Percentiles rank a stretch among this genome's conserved stretches.
Conservation (phyloP, 2,797 vertebrate species). For the Anableps anableps region DNA sequence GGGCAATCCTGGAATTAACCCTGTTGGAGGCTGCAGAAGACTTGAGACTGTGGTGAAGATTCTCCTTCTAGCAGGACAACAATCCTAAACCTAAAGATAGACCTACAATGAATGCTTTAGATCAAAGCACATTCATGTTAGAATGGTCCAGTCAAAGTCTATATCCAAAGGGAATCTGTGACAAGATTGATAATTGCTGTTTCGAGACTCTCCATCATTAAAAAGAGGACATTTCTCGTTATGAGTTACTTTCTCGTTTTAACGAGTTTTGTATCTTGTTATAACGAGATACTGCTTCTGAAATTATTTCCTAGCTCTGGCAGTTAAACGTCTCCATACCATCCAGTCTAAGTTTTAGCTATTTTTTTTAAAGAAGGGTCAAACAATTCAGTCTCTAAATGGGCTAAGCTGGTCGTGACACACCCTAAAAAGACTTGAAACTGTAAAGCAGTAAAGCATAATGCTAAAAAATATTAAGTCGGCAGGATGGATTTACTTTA, state of each 20-base stretch:
- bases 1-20: too few species aligned
- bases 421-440: not conserved
- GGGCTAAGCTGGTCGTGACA: not conserved
- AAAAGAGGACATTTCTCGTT: too few species aligned
- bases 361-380: not conserved
- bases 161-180: not conserved
- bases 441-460: not conserved
- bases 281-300: too few species aligned
- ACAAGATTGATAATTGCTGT: too few species aligned
- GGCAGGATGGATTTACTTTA: not conserved
- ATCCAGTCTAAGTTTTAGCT: not conserved
- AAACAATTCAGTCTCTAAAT: not conserved
- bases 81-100: not conserved
- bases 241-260: too few species aligned
- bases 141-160: not conserved
- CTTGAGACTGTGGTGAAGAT: too few species aligned
- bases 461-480: not conserved
- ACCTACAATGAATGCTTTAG: not conserved
- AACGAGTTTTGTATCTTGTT: too few species aligned
- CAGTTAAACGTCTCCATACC: not conserved
- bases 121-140: not conserved
- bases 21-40: too few species aligned
- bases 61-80: too few species aligned
- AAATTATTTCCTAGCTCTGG: not conserved
- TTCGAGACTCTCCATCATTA: too few species aligned